These are phyloP conservation scores for Hylaeus volcanicus DNA, from an alignment of 1,140 invertebrate genomes.

Conservation along the genomic window DNA sequence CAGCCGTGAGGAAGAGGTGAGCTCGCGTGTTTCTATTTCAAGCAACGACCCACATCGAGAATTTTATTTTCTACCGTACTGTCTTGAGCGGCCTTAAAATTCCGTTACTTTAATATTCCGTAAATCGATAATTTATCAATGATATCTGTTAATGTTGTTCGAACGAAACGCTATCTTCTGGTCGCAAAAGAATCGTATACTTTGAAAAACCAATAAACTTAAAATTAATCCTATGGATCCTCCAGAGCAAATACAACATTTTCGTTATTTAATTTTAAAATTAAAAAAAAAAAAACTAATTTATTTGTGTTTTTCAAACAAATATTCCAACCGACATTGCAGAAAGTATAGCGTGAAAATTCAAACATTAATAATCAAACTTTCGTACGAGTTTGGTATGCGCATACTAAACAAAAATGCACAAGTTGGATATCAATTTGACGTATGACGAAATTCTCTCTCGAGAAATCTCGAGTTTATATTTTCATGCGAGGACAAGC, in stretches of 20 bases:
- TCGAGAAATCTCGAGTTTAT: background rate
- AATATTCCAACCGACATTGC: background rate
- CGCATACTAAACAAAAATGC: background rate
- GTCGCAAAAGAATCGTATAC: too few relatives aligned
- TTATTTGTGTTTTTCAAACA: background rate
- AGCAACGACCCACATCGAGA: conserved; percentile 73
- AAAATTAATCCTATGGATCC: too few relatives aligned
- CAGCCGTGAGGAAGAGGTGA: conserved; percentile 31
- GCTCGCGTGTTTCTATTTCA: conserved; percentile 65
- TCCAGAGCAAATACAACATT: too few relatives aligned
- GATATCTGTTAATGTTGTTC: background rate
- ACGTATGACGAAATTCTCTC: background rate
- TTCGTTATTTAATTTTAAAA: too few relatives aligned
- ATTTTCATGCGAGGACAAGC: conserved; percentile 10
- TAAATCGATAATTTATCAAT: background rate
- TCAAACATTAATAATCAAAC: too few relatives aligned
- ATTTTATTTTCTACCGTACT: conserved; percentile 68
- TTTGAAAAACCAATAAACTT: too few relatives aligned
- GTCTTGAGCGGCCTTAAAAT: conserved; percentile 42
- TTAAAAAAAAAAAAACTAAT: background rate
- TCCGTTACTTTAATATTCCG: background rate
- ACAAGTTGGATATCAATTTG: background rate
- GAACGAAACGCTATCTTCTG: background rate
- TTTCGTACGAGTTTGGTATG: background rate
- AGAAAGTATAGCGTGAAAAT: background rate